Evolutionary conservation across 2,888 invertebrate species (phyloP).

Genomic region (Oithona nana): DNA sequence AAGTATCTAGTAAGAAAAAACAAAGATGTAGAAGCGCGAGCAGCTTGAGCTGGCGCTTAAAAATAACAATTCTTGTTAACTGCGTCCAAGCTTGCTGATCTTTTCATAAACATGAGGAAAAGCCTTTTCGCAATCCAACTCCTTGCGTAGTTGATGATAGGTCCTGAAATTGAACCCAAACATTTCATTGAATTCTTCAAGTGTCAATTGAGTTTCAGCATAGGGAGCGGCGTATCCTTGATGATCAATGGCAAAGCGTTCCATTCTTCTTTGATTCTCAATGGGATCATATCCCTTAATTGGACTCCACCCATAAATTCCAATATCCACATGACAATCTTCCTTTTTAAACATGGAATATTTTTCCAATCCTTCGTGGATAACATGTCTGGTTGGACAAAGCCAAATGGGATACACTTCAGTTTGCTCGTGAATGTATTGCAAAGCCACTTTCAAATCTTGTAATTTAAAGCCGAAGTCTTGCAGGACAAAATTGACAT

Average conservation of each 20-base stretch:
- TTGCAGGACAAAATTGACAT: slow-evolving; percentile 10
- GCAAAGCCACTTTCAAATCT: not conserved
- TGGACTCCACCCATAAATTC: slow-evolving; percentile 8
- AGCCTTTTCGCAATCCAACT: slow-evolving; percentile 38
- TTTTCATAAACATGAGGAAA: slow-evolving; percentile 65
- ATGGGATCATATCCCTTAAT: slow-evolving; percentile 2
- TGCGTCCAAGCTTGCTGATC: slow-evolving; percentile 34
- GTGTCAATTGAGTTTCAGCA: slow-evolving; percentile 53
- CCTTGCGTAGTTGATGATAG: slow-evolving; percentile 7
- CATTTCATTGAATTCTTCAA: slow-evolving; percentile 53
- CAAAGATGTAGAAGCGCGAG: too few species aligned
- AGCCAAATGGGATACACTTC: slow-evolving; percentile 14
- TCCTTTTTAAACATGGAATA: not conserved
- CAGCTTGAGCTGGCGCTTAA: too few species aligned
- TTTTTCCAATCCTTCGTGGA: slow-evolving; percentile 5
- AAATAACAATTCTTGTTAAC: too few species aligned
- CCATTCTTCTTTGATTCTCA: not conserved
- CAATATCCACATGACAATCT: slow-evolving; percentile 9
- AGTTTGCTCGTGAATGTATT: not conserved
- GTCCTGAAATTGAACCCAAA: slow-evolving; percentile 29
- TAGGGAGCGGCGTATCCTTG: slow-evolving; percentile 39
- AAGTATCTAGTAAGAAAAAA: too few species aligned
- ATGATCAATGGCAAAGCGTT: not conserved
- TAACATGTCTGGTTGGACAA: slow-evolving; percentile 6
- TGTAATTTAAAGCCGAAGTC: slow-evolving; percentile 10